A percentile compares a stretch with the other conserved stretches of the same genome.
Conservation (phyloP, 64 coral and sea anemone species). For the Acropora yongei region DNA sequence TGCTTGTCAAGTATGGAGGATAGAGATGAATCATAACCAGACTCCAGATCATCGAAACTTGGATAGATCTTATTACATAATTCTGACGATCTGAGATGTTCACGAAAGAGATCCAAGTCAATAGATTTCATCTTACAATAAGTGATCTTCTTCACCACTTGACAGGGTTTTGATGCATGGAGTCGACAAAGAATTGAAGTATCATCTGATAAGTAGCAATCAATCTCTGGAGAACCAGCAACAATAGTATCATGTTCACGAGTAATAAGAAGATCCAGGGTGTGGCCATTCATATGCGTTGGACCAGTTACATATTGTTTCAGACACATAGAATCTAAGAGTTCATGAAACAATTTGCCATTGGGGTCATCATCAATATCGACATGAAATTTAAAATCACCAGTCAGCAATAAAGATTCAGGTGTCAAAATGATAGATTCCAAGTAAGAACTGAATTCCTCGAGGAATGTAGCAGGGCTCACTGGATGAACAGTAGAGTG, state of each 20-base stretch:
- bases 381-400: no score
- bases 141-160: not conserved
- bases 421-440: slow-evolving; percentile 33
- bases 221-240: not conserved
- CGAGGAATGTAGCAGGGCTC: slow-evolving; percentile 1
- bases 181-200: not conserved
- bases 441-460: slow-evolving; percentile 40
- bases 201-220: not conserved
- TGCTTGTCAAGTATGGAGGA: not conserved
- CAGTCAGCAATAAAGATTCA: slow-evolving; percentile 16
- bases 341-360: not conserved
- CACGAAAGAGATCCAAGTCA: not conserved
- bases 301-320: slow-evolving; percentile 6
- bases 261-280: slow-evolving; percentile 12
- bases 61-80: not conserved
- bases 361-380: not conserved
- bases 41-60: not conserved
- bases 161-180: not conserved
- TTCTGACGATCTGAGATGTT: not conserved
- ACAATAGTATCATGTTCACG: not conserved
- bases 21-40: not conserved
- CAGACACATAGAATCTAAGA: not conserved
- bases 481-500: slow-evolving; percentile 14
- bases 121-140: not conserved
- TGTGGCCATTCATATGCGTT: not conserved